Base-by-base conservation (phyloP, 2,113 vertebrate species). In the Tragelaphus scriptus region DNA sequence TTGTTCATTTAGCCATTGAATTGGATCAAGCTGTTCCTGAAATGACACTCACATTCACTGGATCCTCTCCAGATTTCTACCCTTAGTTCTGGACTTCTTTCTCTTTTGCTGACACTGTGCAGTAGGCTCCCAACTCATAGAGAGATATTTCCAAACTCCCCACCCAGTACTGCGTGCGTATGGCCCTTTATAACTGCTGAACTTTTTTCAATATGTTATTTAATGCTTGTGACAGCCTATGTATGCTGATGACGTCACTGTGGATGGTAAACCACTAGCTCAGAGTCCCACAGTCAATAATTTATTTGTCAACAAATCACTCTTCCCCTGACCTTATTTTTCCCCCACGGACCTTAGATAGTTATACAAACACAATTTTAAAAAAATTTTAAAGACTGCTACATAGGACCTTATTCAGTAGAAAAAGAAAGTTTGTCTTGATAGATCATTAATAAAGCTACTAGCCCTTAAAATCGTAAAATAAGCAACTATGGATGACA, bases 301-400 rank as follows among this genome's bases (percentile, higher is more conserved):
- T 82, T 82, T 84, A 63, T 90, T 68, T 93, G 40, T 88, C 49
- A 92, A 88, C 21, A 85, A 75, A 93, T 95, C 47, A 93, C 51
- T 23, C 30, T 93, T 95, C 59, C n/a, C 15, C 53, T 2, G 2
- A 75, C 21, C 14, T 47, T 47, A 19, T 32, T 56, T 81, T 55
- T 55, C 15, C 4, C 28, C 21, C 44, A 81, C 68, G 40, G n/a
- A 88, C 14, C 13, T 81, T 56, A 65, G n/a, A 89, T 59, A 80
- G 61, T 88, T 94, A 90, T 44, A 26, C 30, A 63, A 56, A 53
- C 40, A 13, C 10, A 77, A 47, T 68, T 12, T 1, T 85, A 89
- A 79, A 44, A 28, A 51, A 25, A 19, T 30, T 47, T 49, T 79
- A 13, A 94, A 36, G 91, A 96, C 30, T 58, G 3, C 17, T 95